Conservation (phyloP, 2,797 vertebrate species). For the Fistularia commersonii region DNA sequence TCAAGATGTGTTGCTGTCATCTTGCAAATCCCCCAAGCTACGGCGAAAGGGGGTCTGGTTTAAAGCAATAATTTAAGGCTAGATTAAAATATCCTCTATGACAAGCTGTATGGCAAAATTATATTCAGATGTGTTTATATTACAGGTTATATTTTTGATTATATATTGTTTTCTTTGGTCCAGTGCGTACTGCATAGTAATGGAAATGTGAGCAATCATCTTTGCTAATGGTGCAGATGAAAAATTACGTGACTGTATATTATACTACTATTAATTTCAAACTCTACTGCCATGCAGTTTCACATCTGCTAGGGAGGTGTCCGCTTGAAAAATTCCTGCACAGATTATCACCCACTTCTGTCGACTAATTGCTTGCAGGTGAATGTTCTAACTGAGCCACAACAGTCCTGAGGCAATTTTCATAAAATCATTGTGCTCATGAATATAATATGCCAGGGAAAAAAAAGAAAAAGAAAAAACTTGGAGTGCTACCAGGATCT, state of each 20-base stretch:
- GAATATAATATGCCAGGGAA: conserved; percentile 73
- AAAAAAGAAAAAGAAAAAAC: conserved; percentile 73
- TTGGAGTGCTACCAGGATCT: conserved; percentile 64
- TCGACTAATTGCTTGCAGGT: conserved; percentile 80
- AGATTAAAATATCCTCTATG: no score
- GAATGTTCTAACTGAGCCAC: conserved; percentile 81
- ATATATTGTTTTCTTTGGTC: no score
- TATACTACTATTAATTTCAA: conserved; percentile 72
- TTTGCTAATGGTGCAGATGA: conserved; percentile 4
- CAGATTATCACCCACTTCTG: conserved; percentile 81
- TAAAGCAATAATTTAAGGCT: no score
- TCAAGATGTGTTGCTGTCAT: conserved; percentile 57
- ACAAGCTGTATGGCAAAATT: conserved; percentile 27
- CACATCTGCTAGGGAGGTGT: conserved; percentile 74
- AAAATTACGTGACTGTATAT: conserved; percentile 46
- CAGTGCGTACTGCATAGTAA: no score
- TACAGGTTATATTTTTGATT: no score
- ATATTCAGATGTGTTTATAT: conserved; percentile 29
- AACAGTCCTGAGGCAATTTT: conserved; percentile 80
- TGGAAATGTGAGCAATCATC: no score
- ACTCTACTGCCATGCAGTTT: conserved; percentile 69
- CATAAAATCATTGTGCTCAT: conserved; percentile 77
- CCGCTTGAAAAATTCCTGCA: conserved; percentile 73
- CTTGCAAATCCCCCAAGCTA: no score
- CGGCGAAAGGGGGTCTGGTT: no score